Evolutionary conservation across 1,140 invertebrate species (phyloP).

Genomic region (Danaus plexippus): DNA sequence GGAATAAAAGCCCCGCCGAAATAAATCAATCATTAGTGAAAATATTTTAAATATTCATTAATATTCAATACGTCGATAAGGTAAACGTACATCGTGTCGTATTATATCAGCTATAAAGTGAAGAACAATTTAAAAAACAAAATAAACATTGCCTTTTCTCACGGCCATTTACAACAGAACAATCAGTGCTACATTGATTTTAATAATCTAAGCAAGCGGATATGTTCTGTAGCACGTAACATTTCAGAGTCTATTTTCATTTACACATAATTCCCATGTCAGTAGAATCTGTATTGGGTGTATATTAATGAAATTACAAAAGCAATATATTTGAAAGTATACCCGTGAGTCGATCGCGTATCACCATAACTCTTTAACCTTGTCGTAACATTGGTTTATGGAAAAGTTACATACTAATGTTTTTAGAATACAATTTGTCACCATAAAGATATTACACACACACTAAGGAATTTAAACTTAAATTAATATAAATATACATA

Average conservation of each 20-base stretch:
- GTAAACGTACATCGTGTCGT: constrained; percentile 15
- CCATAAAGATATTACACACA: too few relatives aligned
- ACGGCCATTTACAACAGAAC: constrained; percentile 3
- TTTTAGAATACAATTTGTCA: too few relatives aligned
- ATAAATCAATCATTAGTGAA: constrained; percentile 27
- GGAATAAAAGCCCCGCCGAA: constrained; percentile 11
- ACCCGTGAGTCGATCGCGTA: constrained; percentile 25
- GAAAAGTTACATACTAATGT: too few relatives aligned
- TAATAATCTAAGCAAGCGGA: too few relatives aligned
- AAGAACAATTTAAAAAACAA: too few relatives aligned
- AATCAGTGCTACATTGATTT: too few relatives aligned
- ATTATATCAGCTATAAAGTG: too few relatives aligned
- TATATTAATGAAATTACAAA: constrained; percentile 34
- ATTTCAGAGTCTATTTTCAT: too few relatives aligned
- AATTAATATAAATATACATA: too few relatives aligned
- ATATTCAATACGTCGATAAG: constrained; percentile 29
- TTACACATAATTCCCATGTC: background rate
- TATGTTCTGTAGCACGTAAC: too few relatives aligned
- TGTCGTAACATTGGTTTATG: constrained; percentile 8
- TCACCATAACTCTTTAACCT: constrained; percentile 22
- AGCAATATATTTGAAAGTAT: constrained; percentile 32
- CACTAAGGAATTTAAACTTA: too few relatives aligned
- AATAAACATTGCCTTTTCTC: constrained; percentile 9
- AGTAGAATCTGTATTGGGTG: constrained; percentile 1
- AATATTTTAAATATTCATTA: constrained; percentile 24